Conservation (phyloP, 1,140 invertebrate genomes). For the Melanaphis sacchari region DNA sequence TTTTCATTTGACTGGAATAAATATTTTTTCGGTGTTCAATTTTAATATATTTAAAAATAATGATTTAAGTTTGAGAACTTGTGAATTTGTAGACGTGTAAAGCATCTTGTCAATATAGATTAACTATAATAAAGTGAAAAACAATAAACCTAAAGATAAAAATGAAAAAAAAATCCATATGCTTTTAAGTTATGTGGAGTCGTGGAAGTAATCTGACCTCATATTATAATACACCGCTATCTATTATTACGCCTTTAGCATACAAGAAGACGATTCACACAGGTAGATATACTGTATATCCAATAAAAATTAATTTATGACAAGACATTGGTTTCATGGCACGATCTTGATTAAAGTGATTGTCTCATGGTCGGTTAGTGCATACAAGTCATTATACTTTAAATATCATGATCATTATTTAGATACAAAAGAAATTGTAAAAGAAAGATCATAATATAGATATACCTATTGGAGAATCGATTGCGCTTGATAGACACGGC, state of each 20-base stretch:
- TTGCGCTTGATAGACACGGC: not conserved
- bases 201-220: not conserved
- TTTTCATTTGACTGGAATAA: not conserved
- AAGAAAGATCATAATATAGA: not conserved
- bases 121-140: too few species aligned
- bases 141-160: not conserved
- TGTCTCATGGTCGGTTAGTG: slow-evolving; percentile 11
- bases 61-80: not conserved
- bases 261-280: not conserved
- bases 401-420: slow-evolving; percentile 31
- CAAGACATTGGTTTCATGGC: slow-evolving; percentile 23
- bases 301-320: slow-evolving; percentile 46
- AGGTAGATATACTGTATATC: not conserved
- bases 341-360: slow-evolving; percentile 42
- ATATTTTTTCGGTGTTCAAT: not conserved
- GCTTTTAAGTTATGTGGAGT: not conserved
- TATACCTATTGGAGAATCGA: not conserved
- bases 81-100: not conserved
- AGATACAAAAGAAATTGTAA: slow-evolving; percentile 28
- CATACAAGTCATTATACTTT: slow-evolving; percentile 30
- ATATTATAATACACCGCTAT: not conserved
- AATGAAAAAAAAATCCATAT: not conserved
- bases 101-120: not conserved
- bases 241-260: not conserved
- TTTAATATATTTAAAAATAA: not conserved